A percentile compares a stretch with the other conserved stretches of the same genome.
phyloP scores from a whole-genome alignment of 2,888 invertebrate genomes.

The Empis livida region DNA sequence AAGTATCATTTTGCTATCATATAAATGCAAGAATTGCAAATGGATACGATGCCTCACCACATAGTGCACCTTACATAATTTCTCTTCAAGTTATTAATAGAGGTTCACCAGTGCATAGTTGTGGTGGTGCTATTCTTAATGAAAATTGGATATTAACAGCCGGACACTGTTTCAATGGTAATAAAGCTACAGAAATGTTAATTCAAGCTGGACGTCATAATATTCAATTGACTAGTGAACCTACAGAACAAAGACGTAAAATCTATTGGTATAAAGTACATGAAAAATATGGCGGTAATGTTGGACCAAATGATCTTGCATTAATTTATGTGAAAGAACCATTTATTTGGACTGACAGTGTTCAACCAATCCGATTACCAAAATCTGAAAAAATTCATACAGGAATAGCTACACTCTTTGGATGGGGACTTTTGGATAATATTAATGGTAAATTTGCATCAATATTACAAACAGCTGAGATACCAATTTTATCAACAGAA shows the following conservation, averaged over 20 bases:
- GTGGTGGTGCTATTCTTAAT: slow-evolving; percentile 6
- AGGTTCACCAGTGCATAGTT: not conserved
- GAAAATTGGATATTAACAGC: slow-evolving; percentile 7
- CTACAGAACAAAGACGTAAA: not conserved
- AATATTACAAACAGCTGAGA: slow-evolving; percentile 7
- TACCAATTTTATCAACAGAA: slow-evolving; percentile 4
- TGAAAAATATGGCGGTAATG: slow-evolving; percentile 3
- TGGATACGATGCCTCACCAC: slow-evolving; percentile 2
- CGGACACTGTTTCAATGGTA: slow-evolving; percentile 2
- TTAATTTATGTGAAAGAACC: slow-evolving; percentile 4
- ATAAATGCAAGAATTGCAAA: slow-evolving; percentile 1
- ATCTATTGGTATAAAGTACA: slow-evolving; percentile 5
- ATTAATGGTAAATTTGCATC: slow-evolving; percentile 1
- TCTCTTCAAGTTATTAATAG: not conserved
- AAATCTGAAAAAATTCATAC: not conserved
- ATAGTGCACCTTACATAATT: slow-evolving; percentile 6
- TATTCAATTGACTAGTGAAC: not conserved
- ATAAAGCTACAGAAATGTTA: not conserved
- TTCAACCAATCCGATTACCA: slow-evolving; percentile 6
- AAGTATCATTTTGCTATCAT: not conserved
- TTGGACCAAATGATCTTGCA: slow-evolving; percentile 6
- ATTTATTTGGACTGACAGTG: slow-evolving; percentile 2
- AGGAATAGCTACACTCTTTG: not conserved
- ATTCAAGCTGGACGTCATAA: slow-evolving; percentile 5
- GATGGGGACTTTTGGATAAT: slow-evolving; percentile 6